Base-by-base conservation (phyloP, 2,888 invertebrate genomes). In the Pseudolycoriella hygida region DNA sequence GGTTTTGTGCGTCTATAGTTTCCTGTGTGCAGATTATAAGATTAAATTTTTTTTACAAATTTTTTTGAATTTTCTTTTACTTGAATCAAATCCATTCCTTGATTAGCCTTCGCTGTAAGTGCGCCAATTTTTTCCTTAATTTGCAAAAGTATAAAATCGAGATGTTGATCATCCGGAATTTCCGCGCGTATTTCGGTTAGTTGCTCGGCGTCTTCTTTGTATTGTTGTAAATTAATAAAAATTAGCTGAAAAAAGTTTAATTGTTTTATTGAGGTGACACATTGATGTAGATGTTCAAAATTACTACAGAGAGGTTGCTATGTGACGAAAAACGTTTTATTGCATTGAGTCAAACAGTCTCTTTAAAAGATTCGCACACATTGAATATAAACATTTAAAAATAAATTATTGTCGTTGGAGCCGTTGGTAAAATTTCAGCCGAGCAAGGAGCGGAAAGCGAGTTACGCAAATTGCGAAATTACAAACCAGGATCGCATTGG, bases 51-150 rank as follows among this genome's bases (percentile, higher is more conserved):
- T 32, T 17, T 14, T 15, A 25, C 38, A 18, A 38, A 41, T 40
- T 11, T 42, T 38, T 34, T 48, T 44, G 25, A 2, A 15, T 0
- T 46, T 40, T n/a, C 3, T 56, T 56, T 56, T 54, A 67, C 67
- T 54, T 69, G 66, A 45, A 73, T 59, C 51, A 65, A 62, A 38
- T 58, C 61, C 34, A 74, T 69, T 48, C 82, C 81, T 58, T 78
- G 74, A 45, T 80, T 73, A 1, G 83, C 79, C 56, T 84, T 79
- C 1, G 71, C 67, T 45, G 80, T 59, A 34, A 87, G 68, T 46
- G 73, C 72, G 44, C 72, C 68, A 48, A 85, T 77, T 51, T 77
- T 72, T 42, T 74, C 71, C 53, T 73, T 72, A 55, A 83, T 73
- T 42, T 69, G 66, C n/a, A n/a, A 14, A 3, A 45, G 61, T 47